Evolutionary conservation across 64 coral and sea anemone genomes (phyloP), one percentile per base, ranked within the genome.

Genomic region (Dendronephthya gigantea): DNA sequence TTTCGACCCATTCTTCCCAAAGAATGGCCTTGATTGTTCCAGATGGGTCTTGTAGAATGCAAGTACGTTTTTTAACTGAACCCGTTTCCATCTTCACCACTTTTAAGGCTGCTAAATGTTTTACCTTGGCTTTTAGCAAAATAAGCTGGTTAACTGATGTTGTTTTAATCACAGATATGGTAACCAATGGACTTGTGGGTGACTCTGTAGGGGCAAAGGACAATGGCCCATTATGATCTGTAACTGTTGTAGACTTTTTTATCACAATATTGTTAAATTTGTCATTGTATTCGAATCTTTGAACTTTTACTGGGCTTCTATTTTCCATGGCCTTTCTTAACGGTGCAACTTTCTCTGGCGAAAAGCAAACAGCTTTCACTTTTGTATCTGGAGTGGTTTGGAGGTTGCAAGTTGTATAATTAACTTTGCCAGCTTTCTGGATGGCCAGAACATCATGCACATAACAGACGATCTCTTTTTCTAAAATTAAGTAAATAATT

Each of bases 251-350:
- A 82, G 86, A 79, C 17, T 38, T 88, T 81, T 88, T 88, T 10
- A 82, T 82, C 9, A 82, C 70, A 49, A 88, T 28, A 81, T 88
- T 88, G 19, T 82, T 81, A 35, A 50, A 88, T 47, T 58, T 74
- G 19, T 88, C 30, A 51, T 88, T 88, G 75, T 35, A 88, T 82
- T 88, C 70, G 36, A 81, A 88, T 35, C 48, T 82, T 35, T 23
- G 30, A 29, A 88, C 51, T 37, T 88, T 43, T 49, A 87, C 30
- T 47, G 85, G 68, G 10, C n/a, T 74, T 50, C 76, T 87, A 34
- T 81, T 9, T 31, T 81, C 68, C 85, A 87, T 87, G 16, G 85
- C 68, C 22, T 69, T 87, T 75, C 66, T 4, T 5, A 87, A 49
- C 13, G 58, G 66, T 27, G 22, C 35, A 23, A 70, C 75, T 11